Evolutionary conservation across 35 echinoderm and acorn worm species (phyloP), one percentile per base, ranked within the genome.

Genomic region (Holothuria glaberrima): DNA sequence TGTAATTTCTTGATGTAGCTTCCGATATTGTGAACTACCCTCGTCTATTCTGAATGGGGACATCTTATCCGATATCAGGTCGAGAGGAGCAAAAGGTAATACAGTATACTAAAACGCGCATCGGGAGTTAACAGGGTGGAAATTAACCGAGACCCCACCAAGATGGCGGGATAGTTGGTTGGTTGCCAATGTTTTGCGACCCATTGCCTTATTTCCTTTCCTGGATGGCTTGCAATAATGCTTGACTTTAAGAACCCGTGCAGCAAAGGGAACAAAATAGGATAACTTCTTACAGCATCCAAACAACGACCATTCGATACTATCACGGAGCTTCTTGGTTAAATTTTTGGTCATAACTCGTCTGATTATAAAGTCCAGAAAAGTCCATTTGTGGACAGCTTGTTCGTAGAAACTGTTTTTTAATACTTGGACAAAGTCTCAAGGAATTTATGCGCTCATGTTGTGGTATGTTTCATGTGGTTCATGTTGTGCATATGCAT

Each of bases 31-130:
- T 75, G 71, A 75, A 75, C 71, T 75, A 75, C 71, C 71, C 35
- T 75, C 71, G 71, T 75, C 71, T 41, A 75, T 75, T 75, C 71
- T n/a, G 27, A 75, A 75, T 30, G 71, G 71, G 71, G 71, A 75
- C 71, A 75, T 75, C 71, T 75, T 75, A 75, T 28, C 71, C 71
- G 71, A 75, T 7, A 75, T 75, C 71, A 75, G 71, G 33, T 75
- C 71, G 20, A 75, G 71, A 75, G 71, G 71, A 7, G 35, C 71
- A 19, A 75, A 75, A 75, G 71, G 71, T 75, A 75, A 41, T 30
- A 30, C 71, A 75, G 18, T 75, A 75, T 30, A 31, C 71, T 41
- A 75, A 72, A n/a, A n/a, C n/a, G n/a, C n/a, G n/a, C n/a, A n/a
- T n/a, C n/a, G n/a, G n/a, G n/a, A n/a, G n/a, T n/a, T n/a, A n/a